Evolutionary conservation across 2,797 vertebrate genomes (phyloP), one percentile per base, ranked within the genome.

Genomic region (Halcyon smyrnensis): DNA sequence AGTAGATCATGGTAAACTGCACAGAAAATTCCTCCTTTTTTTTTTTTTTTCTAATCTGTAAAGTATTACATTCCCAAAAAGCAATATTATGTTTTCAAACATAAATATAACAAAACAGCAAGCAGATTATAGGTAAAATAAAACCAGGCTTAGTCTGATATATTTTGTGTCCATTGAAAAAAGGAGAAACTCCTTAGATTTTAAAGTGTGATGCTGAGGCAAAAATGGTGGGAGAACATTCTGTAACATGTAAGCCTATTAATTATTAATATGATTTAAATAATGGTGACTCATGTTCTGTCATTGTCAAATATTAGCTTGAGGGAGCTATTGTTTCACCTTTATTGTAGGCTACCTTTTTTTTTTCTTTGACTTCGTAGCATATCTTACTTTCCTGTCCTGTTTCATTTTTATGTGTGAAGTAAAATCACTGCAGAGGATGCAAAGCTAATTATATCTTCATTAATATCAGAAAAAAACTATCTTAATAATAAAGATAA

Each of bases 361-460:
- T 89, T 84, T 84, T 46, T 71, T 51, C 68, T 82, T 90, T 64
- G 16, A 17, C 74, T 62, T 74, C 57, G 20, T 9, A 78, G 8
- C 27, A 12, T 76, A n/a, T 73, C 18, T 84, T 95, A 17, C 9
- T 90, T 89, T 76, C 27, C 63, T 75, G 39, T 80, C 41, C 75
- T 83, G 5, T 65, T 85, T 65, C 27, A 21, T 86, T 87, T 77
- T 89, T 65, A 19, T 43, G 7, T 53, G 57, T 36, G 24, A 83
- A 67, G 34, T 27, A 89, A 94, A 92, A 80, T 82, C 53, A 64
- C n/a, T 87, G 18, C 67, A 82, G 77, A 89, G 32, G 32, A 79
- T 93, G 32, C 80, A 90, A 43, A 84, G 70, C 16, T 95, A 88
- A 88, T 93, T 91, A 70, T 76, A 74, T 67, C 43, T 94, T 95